Conservation (phyloP, 2,888 invertebrate species). For the Agapostemon virescens region DNA sequence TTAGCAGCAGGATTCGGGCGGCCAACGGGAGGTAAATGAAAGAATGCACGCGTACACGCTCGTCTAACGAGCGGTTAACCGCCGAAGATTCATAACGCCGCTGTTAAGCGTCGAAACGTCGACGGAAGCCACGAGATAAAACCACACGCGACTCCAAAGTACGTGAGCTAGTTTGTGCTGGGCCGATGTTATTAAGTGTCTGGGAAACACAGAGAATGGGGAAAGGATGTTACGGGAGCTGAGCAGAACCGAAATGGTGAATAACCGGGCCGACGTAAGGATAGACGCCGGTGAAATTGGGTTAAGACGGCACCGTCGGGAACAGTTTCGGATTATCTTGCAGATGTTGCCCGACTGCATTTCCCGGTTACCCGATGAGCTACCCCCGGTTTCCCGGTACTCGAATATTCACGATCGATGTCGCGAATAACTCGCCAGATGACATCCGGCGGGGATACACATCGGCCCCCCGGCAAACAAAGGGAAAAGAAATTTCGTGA, state of each 20-base stretch:
- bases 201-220: slow-evolving; percentile 5
- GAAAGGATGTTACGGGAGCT: neutral
- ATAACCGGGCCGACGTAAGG: slow-evolving; percentile 70
- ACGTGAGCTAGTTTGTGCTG: neutral
- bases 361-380: slow-evolving; percentile 41
- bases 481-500: slow-evolving; percentile 43
- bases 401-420: slow-evolving; percentile 60
- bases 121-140: slow-evolving; percentile 41
- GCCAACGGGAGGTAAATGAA: neutral
- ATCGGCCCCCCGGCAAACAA: slow-evolving; percentile 12
- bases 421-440: slow-evolving; percentile 51
- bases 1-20: neutral
- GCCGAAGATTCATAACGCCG: slow-evolving; percentile 66
- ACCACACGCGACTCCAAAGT: slow-evolving; percentile 43
- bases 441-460: slow-evolving; percentile 19
- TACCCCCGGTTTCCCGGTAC: slow-evolving; percentile 20
- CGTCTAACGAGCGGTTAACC: slow-evolving; percentile 73
- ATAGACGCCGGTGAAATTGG: slow-evolving; percentile 74
- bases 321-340: slow-evolving; percentile 75
- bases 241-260: slow-evolving; percentile 55
- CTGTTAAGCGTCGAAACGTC: slow-evolving; percentile 58
- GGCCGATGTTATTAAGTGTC: slow-evolving; percentile 34
- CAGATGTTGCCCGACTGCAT: slow-evolving; percentile 64
- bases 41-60: slow-evolving; percentile 30
- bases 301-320: slow-evolving; percentile 76